Percentiles rank a stretch among this genome's conserved stretches.
Evolutionary conservation across 2,797 vertebrate species (phyloP).

Genomic region (Nannoperca australis): DNA sequence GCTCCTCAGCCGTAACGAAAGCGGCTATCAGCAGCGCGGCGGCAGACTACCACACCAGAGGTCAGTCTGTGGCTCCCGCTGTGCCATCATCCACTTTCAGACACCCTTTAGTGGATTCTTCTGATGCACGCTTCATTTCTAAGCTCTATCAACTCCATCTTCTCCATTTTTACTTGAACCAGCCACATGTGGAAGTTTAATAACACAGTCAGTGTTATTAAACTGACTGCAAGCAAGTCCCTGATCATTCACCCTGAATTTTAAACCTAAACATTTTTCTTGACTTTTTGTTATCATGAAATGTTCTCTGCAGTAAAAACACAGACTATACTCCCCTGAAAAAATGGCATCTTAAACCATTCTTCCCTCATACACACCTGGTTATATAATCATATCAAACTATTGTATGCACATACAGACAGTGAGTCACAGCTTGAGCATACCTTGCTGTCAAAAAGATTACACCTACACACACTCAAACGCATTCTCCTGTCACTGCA

Average conservation of each 20-base stretch:
- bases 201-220: too few relatives aligned
- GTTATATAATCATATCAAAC: constrained; percentile 49
- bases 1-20: constrained; percentile 88
- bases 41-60: constrained; percentile 86
- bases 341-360: constrained; percentile 10
- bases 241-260: not conserved
- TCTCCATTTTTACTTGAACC: not conserved
- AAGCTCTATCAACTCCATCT: not conserved
- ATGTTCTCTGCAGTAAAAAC: not conserved
- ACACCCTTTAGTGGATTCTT: constrained; percentile 37
- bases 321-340: not conserved
- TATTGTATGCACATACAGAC: constrained; percentile 51
- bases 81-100: constrained; percentile 4
- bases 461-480: constrained; percentile 55
- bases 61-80: constrained; percentile 83
- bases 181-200: constrained; percentile 6
- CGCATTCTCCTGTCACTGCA: constrained; percentile 37
- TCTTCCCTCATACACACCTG: constrained; percentile 31
- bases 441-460: constrained; percentile 60
- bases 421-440: constrained; percentile 41
- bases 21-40: constrained; percentile 61
- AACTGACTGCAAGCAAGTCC: not conserved
- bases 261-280: not conserved
- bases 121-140: constrained; percentile 22
- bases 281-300: not conserved